Conservation (phyloP, 2,113 vertebrate species). For the Mormyrus lacerda region DNA sequence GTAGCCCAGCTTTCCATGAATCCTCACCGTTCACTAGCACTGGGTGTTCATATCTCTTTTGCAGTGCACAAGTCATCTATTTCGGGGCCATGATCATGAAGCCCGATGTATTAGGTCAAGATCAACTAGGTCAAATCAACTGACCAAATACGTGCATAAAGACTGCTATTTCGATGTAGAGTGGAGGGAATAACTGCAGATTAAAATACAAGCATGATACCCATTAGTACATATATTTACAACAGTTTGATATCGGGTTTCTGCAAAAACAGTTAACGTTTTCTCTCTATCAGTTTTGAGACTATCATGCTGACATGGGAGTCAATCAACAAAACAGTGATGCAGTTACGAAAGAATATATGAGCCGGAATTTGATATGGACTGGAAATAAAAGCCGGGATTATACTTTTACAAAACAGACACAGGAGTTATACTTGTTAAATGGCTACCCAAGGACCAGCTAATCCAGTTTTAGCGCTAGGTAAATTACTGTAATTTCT, state of each 20-base stretch:
- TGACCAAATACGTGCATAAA: neutral
- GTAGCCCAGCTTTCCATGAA: neutral
- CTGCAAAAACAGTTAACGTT: neutral
- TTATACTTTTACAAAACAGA: conserved; percentile 11
- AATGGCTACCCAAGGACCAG: conserved; percentile 5
- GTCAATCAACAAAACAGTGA: neutral
- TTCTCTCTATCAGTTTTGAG: conserved; percentile 7
- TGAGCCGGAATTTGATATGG: neutral
- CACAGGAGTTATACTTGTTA: neutral
- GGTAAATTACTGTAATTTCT: neutral
- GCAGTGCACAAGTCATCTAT: neutral
- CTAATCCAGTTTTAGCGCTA: neutral
- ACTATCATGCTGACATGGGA: neutral
- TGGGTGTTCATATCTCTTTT: neutral
- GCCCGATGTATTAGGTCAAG: neutral
- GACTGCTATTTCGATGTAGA: neutral
- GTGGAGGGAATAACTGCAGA: neutral
- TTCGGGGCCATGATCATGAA: neutral
- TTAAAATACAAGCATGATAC: neutral
- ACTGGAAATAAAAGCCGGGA: neutral
- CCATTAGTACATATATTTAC: neutral
- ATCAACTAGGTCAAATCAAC: neutral
- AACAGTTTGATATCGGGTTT: neutral
- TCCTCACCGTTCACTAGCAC: neutral
- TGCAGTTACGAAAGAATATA: conserved; percentile 2